phyloP scores from a whole-genome alignment of 2,888 invertebrate genomes.

The Cataglyphis albicans region DNA sequence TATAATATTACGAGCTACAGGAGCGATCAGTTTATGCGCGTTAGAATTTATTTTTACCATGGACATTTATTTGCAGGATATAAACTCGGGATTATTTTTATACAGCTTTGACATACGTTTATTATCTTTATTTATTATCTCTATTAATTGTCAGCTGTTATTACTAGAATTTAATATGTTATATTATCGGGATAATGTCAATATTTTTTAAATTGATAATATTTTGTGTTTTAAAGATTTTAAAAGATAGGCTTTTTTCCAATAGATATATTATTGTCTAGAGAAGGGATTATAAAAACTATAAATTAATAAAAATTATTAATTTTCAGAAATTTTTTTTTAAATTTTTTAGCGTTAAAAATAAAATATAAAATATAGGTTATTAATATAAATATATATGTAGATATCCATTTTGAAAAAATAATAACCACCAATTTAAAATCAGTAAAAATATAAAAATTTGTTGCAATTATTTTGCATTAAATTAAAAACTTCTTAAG shows the following conservation, averaged over 20 bases:
- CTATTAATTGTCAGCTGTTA: background rate
- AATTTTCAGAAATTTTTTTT: background rate
- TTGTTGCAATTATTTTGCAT: background rate
- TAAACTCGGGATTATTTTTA: conserved; percentile 9
- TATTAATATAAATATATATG: conserved; percentile 10
- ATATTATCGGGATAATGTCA: background rate
- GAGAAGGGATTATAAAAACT: background rate
- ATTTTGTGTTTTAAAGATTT: background rate
- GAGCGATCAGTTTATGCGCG: background rate
- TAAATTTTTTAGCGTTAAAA: background rate
- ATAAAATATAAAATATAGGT: background rate
- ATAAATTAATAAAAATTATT: background rate
- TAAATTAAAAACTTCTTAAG: background rate
- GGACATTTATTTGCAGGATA: background rate
- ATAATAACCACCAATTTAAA: background rate
- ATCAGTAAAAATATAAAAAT: background rate
- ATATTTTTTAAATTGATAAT: background rate
- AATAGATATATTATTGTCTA: background rate
- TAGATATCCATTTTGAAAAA: background rate
- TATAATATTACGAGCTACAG: background rate
- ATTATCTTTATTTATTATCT: background rate
- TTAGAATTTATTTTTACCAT: conserved; percentile 16
- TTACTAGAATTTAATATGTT: background rate
- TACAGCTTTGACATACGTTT: background rate
- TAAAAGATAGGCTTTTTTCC: background rate